Conservation (phyloP, 2,113 vertebrate genomes). For the Perca flavescens region DNA sequence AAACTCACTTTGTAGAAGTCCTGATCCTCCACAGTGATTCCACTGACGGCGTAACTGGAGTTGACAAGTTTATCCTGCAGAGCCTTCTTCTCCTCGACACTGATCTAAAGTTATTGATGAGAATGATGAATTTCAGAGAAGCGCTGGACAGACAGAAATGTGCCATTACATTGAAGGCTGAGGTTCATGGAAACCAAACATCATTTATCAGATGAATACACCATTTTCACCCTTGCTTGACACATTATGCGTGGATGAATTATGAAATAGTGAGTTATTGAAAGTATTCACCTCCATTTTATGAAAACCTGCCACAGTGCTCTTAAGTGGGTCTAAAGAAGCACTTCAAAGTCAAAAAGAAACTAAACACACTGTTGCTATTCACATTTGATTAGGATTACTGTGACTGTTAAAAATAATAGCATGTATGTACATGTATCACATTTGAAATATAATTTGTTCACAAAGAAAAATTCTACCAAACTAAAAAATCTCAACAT, state of each 20-base stretch:
- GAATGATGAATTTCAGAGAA: conserved; percentile 27
- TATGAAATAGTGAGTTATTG: not conserved
- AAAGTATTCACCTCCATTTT: not conserved
- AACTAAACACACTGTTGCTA: not conserved
- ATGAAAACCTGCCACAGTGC: not conserved
- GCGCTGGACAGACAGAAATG: conserved; percentile 3
- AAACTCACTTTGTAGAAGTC: conserved; percentile 92
- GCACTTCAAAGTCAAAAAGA: not conserved
- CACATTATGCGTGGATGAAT: conserved; percentile 10
- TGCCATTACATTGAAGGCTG: conserved; percentile 8
- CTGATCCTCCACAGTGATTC: conserved; percentile 70
- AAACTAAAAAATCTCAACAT: not conserved
- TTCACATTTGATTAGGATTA: not conserved
- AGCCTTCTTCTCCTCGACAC: conserved; percentile 81
- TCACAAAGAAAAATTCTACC: not conserved
- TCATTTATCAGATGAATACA: conserved; percentile 7
- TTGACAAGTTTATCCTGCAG: conserved; percentile 81
- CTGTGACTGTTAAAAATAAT: not conserved
- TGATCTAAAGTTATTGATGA: conserved; percentile 81
- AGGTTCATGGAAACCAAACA: not conserved
- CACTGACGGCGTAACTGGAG: conserved; percentile 84
- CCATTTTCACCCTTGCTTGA: not conserved
- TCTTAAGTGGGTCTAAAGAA: not conserved
- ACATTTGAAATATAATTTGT: not conserved
- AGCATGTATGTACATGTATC: not conserved